Evolutionary conservation across 2,113 vertebrate genomes (phyloP).

Genomic region (Dasypus novemcinctus): DNA sequence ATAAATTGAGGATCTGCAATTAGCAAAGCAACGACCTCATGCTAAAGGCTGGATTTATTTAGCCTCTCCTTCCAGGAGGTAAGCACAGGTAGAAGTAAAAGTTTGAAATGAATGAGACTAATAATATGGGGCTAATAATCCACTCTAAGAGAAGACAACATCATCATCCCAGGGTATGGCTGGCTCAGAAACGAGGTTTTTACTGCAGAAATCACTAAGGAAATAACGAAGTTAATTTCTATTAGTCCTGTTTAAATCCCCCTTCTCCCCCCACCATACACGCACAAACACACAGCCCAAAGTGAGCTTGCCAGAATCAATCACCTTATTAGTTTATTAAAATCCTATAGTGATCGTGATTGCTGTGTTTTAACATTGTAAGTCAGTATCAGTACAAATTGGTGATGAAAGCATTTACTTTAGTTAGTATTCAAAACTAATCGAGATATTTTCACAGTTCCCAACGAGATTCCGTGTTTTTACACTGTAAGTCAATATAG

Average conservation of each 20-base stretch:
- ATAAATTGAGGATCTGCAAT: neutral
- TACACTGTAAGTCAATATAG: too few species aligned
- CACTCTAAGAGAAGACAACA: neutral
- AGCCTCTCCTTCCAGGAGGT: neutral
- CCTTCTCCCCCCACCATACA: neutral
- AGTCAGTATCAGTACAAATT: too few species aligned
- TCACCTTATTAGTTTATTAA: neutral
- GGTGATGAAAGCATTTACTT: too few species aligned
- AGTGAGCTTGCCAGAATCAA: neutral
- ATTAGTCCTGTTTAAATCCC: neutral
- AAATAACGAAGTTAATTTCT: conserved; percentile 13
- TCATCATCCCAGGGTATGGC: neutral
- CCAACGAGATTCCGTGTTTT: too few species aligned
- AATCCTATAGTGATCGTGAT: neutral
- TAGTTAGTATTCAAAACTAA: too few species aligned
- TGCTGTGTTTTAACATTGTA: too few species aligned
- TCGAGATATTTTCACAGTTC: too few species aligned
- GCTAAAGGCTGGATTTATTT: neutral
- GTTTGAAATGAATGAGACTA: neutral
- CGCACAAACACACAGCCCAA: neutral
- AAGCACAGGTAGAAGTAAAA: neutral
- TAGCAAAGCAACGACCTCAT: neutral
- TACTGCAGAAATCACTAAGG: neutral
- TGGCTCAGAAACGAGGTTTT: neutral
- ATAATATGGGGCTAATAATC: neutral